Base-by-base conservation (phyloP, 2,888 invertebrate species). In the Alsophila aescularia region DNA sequence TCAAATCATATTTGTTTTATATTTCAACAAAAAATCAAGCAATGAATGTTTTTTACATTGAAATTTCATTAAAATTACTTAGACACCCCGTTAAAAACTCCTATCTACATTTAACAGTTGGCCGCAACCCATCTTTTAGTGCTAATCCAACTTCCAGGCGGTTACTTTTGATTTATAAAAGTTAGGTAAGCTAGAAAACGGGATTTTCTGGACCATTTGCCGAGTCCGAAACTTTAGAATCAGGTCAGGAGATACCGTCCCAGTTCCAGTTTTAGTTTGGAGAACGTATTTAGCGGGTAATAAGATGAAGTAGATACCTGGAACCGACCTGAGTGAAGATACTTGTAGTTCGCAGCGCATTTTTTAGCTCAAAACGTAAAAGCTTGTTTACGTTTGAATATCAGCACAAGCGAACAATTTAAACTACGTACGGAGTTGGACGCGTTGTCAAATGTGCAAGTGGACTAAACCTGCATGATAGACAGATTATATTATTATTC, bases 121-220 rank as follows among this genome's bases (percentile, higher is more conserved):
- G 39, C 21, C 13, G 8, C 0, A 2, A 24, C 9, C 40, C 34
- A 27, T 12, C 16, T 27, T 34, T 14, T 21, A 16, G 27, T 21
- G 10, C 41, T 41, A 49, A 49, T 41, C 34, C 29, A 18, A 14
- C 41, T 44, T 39, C 43, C 51, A 39, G 13, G 2, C 7, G 24
- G 21, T 15, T 45, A 21, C 16, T 40, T 44, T 44, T 52, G 51
- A 52, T 44, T 39, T 45, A 52, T 40, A 40, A 44, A 52, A 45
- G 34, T 40, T 35, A 27, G 12, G 31, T 41, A n/a, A 40, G 37
- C 27, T 45, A 45, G 41, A 31, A 45, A 52, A 40, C 35, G 31
- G 27, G 52, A 52, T 52, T 52, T 52, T 18, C 24, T 41, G 21
- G 29, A 21, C 45, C 34, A 34, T 52, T 41, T n/a, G 35, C 35